phyloP scores from a whole-genome alignment of 2,797 vertebrate genomes.

The Coendou prehensilis region DNA sequence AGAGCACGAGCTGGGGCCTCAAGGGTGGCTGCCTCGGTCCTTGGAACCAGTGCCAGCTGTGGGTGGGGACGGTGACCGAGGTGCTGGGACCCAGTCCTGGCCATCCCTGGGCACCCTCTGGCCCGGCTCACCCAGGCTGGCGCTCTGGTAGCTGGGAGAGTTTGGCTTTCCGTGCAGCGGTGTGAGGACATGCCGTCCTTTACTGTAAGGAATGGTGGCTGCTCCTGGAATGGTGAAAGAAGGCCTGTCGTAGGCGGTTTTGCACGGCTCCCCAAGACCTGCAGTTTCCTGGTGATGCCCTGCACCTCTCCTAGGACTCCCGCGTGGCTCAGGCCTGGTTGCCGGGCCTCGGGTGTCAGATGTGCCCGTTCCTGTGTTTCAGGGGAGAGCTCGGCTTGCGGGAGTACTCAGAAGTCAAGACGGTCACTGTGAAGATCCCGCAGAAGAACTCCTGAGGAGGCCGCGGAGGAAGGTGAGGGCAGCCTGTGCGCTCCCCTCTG shows the following conservation, averaged over 20 bases:
- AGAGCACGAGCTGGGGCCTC: background rate
- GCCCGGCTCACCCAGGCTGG: background rate
- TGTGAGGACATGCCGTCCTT: background rate
- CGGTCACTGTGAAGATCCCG: constrained; percentile 98
- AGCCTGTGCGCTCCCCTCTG: constrained; percentile 74
- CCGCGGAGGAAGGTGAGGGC: constrained; percentile 72
- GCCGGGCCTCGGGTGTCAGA: background rate
- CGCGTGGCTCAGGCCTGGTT: fast-evolving
- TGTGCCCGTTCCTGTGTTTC: constrained; percentile 76
- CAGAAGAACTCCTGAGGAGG: constrained; percentile 96
- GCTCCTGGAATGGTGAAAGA: background rate
- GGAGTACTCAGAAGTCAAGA: constrained; percentile 99
- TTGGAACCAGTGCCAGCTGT: background rate
- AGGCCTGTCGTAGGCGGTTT: background rate
- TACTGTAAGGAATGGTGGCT: background rate
- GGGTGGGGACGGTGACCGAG: background rate
- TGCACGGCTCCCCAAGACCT: background rate
- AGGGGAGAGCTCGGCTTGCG: constrained; percentile 97
- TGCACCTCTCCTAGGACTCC: background rate
- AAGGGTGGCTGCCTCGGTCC: background rate
- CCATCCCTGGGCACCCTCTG: fast-evolving
- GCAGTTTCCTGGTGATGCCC: too few relatives aligned
- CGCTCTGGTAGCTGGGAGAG: background rate
- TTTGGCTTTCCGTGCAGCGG: background rate
- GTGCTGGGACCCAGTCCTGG: background rate